Conservation (phyloP, 2,113 vertebrate species). For the Cololabis saira region DNA sequence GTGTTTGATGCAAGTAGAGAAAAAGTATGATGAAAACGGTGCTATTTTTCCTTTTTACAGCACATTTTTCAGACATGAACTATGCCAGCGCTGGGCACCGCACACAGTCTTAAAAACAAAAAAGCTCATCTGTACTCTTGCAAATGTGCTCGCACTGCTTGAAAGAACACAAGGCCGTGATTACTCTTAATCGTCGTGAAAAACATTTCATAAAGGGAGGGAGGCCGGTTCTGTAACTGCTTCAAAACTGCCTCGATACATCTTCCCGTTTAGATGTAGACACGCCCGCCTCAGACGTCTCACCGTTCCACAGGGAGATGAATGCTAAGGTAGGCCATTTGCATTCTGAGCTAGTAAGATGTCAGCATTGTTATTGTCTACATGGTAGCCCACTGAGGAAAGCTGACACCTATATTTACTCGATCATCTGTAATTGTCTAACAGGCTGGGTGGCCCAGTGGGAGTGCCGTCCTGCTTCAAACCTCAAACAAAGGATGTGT, state of each 20-base stretch:
- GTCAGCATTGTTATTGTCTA: slow-evolving; percentile 9
- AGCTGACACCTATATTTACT: background rate
- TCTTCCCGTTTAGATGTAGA: background rate
- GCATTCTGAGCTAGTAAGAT: background rate
- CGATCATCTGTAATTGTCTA: background rate
- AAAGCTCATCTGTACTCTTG: background rate
- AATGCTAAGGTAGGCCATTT: too few species aligned
- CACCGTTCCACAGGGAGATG: too few species aligned
- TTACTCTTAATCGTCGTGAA: background rate
- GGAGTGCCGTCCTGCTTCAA: too few species aligned
- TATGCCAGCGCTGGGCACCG: background rate
- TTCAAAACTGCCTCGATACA: background rate
- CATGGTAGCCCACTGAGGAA: background rate
- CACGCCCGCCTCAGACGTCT: background rate
- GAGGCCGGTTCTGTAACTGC: background rate
- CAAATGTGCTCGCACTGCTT: background rate
- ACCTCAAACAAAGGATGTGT: too few species aligned
- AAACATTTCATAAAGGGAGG: background rate
- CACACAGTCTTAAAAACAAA: background rate
- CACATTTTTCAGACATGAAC: background rate
- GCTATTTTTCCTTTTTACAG: background rate
- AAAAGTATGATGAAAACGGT: background rate
- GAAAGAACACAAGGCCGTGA: background rate
- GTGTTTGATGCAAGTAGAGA: background rate
- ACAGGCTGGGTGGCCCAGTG: background rate